Percentiles rank a stretch among this genome's conserved stretches.
Evolutionary conservation across 2,888 invertebrate genomes (phyloP).

Genomic region (Eumacrocentrus americanus): DNA sequence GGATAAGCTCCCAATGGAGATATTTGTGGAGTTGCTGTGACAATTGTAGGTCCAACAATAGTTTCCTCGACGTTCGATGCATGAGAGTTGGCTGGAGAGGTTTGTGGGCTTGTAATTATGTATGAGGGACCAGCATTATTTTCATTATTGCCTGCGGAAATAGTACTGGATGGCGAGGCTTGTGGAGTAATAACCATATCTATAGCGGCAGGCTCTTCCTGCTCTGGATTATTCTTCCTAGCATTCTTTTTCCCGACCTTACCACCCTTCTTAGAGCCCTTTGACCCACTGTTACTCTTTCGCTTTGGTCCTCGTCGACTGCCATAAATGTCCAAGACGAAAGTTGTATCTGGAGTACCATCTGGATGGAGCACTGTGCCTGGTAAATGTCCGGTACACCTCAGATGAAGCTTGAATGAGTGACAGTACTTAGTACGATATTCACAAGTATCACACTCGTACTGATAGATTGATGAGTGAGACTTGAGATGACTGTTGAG

Average conservation of each 20-base stretch:
- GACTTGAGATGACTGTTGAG: slow-evolving; percentile 97
- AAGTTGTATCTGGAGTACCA: slow-evolving; percentile 85
- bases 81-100: too few species aligned
- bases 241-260: too few species aligned
- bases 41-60: too few species aligned
- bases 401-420: slow-evolving; percentile 91
- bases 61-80: not conserved
- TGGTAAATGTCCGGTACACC: slow-evolving; percentile 90
- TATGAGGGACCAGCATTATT: too few species aligned
- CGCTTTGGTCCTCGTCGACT: slow-evolving; percentile 86
- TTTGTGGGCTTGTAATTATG: not conserved
- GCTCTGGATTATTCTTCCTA: too few species aligned
- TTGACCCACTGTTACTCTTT: too few species aligned
- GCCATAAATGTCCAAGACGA: slow-evolving; percentile 90
- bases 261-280: too few species aligned
- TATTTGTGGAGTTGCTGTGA: too few species aligned
- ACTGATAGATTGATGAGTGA: slow-evolving; percentile 91
- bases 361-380: slow-evolving; percentile 89
- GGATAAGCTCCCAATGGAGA: too few species aligned
- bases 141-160: not conserved
- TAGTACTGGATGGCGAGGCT: not conserved
- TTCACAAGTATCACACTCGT: slow-evolving; percentile 89
- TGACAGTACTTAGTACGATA: slow-evolving; percentile 99
- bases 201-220: too few species aligned
- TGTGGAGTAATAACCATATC: not conserved